Evolutionary conservation across 2,797 vertebrate species (phyloP).

Genomic region (Luscinia megarhynchos): DNA sequence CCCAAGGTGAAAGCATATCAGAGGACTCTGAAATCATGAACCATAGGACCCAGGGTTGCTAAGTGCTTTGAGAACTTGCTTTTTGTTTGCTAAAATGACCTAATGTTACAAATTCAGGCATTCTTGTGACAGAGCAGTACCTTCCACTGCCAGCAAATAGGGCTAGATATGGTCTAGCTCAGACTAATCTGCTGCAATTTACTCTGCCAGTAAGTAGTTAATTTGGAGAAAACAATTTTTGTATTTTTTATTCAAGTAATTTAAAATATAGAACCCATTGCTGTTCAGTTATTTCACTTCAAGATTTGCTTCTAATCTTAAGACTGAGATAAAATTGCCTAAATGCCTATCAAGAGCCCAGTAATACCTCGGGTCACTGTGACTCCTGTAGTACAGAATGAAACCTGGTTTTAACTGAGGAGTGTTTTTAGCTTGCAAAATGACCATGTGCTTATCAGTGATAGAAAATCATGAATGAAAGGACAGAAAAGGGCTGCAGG

Average conservation of each 20-base stretch:
- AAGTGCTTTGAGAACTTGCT: neutral
- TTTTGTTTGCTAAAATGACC: neutral
- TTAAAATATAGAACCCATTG: neutral
- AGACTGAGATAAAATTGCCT: neutral
- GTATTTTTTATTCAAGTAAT: neutral
- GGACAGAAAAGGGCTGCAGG: neutral
- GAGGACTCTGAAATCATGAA: neutral
- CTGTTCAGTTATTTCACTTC: neutral
- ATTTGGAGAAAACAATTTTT: neutral
- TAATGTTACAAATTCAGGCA: neutral
- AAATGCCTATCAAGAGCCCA: neutral
- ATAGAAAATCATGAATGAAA: neutral
- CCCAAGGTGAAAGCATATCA: fast-evolving
- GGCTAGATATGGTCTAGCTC: neutral
- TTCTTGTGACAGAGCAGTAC: neutral
- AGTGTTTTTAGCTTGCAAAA: neutral
- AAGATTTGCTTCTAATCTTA: neutral
- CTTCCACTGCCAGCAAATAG: neutral
- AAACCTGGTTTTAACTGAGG: neutral
- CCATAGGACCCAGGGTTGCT: neutral
- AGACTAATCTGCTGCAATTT: neutral
- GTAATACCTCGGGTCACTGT: neutral
- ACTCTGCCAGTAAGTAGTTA: neutral
- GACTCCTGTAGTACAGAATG: neutral
- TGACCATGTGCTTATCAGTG: neutral